Base-by-base conservation (phyloP, 2,888 invertebrate species). In the Timandra comae region DNA sequence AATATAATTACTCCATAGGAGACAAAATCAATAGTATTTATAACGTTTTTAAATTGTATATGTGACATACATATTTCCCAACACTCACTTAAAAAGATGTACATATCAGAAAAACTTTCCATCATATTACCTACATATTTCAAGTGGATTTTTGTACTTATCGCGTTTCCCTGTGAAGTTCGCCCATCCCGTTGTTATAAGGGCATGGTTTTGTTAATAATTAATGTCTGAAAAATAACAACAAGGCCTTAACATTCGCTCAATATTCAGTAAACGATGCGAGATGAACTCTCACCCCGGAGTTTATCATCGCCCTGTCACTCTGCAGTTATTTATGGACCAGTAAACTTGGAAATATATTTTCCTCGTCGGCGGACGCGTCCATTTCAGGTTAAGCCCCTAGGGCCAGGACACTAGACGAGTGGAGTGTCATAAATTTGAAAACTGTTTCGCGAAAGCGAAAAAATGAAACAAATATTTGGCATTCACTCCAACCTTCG, bases 321-420 rank as follows among this genome's bases (percentile, higher is more conserved):
- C 82, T 84, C 80, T 67, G 65, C 71, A 52, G 78, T 82, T 84
- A 85, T 85, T 85, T 85, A 84, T 84, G 80, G 72, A 66, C 74
- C 79, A 82, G 84, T 84, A 80, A 84, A 84, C 84, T 81, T 79
- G 79, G 72, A 85, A 81, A 85, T 84, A 82, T 82, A 84, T 84
- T 80, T 82, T 82, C 73, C 74, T 71, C 77, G 64, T 65, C 67
- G 70, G 63, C 77, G 74, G 71, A 71, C 72, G 68, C 78, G 81
- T 82, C 84, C 80, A 79, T 82, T 80, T 68, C 81, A 82, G 84
- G 80, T 80, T 80, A 80, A 82, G 69, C 79, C 84, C 78, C 82
- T 76, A 72, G 79, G 82, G 81, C 71, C 72, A 60, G 66, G 63
- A 65, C 70, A 74, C 80, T 79, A 78, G 78, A 77, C 71, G 77